Evolutionary conservation across 2,797 vertebrate species (phyloP).

Genomic region (Manis crassicaudata): DNA sequence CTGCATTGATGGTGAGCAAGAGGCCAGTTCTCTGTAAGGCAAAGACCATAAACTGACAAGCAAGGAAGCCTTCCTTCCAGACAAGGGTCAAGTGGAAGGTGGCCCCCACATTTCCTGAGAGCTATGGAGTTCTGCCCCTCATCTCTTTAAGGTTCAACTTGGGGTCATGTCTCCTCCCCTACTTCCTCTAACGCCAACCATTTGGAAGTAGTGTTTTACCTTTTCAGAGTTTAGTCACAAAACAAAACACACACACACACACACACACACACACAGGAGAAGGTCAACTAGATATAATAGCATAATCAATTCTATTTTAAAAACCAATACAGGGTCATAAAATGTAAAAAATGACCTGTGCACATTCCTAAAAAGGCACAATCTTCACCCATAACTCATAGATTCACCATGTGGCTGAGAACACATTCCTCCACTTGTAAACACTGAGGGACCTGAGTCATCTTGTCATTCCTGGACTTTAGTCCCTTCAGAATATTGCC

Average conservation of each 20-base stretch:
- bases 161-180: not conserved
- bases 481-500: not conserved
- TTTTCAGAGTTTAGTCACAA: not conserved
- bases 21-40: not conserved
- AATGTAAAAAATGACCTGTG: not conserved
- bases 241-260: not conserved
- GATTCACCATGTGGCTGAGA: not conserved
- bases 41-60: not conserved
- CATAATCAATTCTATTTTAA: constrained; percentile 11
- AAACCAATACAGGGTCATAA: not conserved
- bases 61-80: not conserved
- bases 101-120: not conserved
- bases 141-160: not conserved
- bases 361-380: not conserved
- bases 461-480: not conserved
- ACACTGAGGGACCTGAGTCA: not conserved
- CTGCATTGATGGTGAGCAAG: not conserved
- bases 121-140: not conserved
- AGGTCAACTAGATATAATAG: not conserved
- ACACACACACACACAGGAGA: not conserved
- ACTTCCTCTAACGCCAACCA: not conserved
- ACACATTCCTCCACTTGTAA: not conserved
- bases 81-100: not conserved
- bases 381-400: not conserved
- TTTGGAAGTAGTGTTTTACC: constrained; percentile 20